These are phyloP conservation scores for Centroberyx gerrardi DNA, from an alignment of 2,797 vertebrate genomes.

Conservation along the genomic window DNA sequence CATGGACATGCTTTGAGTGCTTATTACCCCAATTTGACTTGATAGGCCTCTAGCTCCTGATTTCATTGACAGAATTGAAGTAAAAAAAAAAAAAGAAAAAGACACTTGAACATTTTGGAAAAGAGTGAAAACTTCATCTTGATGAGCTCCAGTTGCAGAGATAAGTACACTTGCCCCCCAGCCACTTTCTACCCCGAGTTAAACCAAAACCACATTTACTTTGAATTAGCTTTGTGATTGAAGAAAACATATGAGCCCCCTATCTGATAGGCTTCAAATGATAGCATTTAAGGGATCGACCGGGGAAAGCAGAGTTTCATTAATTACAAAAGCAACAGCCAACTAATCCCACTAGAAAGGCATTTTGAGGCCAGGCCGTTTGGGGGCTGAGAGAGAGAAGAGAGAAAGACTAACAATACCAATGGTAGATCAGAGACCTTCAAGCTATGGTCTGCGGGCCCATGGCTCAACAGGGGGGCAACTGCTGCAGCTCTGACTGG, in stretches of 20 bases:
- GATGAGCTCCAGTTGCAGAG: constrained; percentile 67
- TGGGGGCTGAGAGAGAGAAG: constrained; percentile 84
- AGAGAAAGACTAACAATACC: constrained; percentile 95
- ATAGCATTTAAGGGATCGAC: constrained; percentile 89
- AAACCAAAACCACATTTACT: constrained; percentile 66
- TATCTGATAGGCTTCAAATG: constrained; percentile 89
- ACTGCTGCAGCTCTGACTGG: constrained; percentile 91
- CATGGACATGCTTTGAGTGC: background rate
- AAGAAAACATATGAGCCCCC: constrained; percentile 80
- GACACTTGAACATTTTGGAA: constrained; percentile 19
- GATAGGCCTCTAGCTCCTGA: constrained; percentile 19
- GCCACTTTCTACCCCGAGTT: constrained; percentile 45
- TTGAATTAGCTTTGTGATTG: constrained; percentile 70
- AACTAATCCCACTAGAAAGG: constrained; percentile 93
- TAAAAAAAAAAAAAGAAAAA: constrained; percentile 4
- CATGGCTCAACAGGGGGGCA: constrained; percentile 92
- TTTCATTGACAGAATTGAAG: constrained; percentile 41
- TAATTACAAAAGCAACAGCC: constrained; percentile 96
- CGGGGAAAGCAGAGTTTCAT: constrained; percentile 91
- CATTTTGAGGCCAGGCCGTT: constrained; percentile 90
- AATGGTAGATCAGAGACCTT: constrained; percentile 95
- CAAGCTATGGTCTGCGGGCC: constrained; percentile 91
- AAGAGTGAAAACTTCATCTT: constrained; percentile 63
- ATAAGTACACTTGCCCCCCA: constrained; percentile 59
- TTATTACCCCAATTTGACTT: background rate